Conservation (phyloP, 2,113 vertebrate genomes). For the Ascaphus truei region DNA sequence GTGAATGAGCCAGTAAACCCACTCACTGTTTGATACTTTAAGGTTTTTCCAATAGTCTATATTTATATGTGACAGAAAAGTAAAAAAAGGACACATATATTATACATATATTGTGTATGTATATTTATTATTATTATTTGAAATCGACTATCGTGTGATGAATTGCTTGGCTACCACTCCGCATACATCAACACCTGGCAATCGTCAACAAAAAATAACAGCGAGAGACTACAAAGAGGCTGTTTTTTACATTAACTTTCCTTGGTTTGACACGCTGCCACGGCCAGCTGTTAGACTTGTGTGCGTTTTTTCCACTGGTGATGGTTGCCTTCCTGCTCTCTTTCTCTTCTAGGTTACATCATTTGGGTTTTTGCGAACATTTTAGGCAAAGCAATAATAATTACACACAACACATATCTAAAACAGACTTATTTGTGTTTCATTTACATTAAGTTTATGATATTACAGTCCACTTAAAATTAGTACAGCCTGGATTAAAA, state of each 20-base stretch:
- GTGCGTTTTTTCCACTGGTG: constrained; percentile 46
- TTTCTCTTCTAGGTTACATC: constrained; percentile 48
- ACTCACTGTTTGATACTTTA: too few relatives aligned
- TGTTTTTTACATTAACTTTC: constrained; percentile 71
- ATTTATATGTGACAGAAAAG: neutral
- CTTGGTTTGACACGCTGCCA: constrained; percentile 65
- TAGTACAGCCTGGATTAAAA: too few relatives aligned
- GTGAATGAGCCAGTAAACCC: too few relatives aligned
- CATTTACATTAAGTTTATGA: too few relatives aligned
- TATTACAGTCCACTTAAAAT: too few relatives aligned
- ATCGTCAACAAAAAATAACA: constrained; percentile 73
- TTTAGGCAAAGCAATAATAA: constrained; percentile 38
- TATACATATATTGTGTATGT: neutral
- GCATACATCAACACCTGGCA: constrained; percentile 65
- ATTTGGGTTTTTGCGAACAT: constrained; percentile 46
- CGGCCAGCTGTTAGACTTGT: constrained; percentile 68
- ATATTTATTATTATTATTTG: too few relatives aligned
- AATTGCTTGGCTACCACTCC: constrained; percentile 64
- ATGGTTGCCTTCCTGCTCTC: constrained; percentile 49
- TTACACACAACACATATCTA: too few relatives aligned
- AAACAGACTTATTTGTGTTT: too few relatives aligned
- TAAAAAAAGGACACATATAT: neutral
- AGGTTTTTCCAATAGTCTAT: neutral
- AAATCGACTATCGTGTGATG: constrained; percentile 50
- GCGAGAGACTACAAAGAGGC: constrained; percentile 60